Base-by-base conservation (phyloP, 2,888 invertebrate species). In the Drosophila algonquin region DNA sequence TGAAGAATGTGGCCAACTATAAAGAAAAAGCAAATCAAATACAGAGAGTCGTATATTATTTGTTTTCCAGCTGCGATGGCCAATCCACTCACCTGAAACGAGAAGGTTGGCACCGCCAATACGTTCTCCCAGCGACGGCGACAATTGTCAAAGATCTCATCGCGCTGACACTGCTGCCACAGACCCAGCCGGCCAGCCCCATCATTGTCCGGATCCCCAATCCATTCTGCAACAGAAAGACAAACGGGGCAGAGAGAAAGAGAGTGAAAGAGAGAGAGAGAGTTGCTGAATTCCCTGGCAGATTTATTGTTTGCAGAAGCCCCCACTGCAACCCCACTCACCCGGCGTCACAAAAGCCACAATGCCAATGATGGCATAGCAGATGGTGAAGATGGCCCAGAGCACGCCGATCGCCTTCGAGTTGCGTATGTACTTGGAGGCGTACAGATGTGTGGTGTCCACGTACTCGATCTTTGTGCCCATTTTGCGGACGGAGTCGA, bases 341-440 rank as follows among this genome's bases (percentile, higher is more conserved):
- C 92, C 92, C 81, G 98, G 98, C 74, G 98, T 98, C 67, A 99
- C 96, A 92, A 99, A 98, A 5, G 98, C 97, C 40, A 99, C 98
- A 81, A 97, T 95, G 89, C 96, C 96, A 90, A 99, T 98, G 90
- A 99, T 98, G 77, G 98, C 97, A 92, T 98, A 98, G 93, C 98
- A 98, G 91, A 99, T 97, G 80, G 98, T 97, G 93, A 99, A 98
- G 91, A 99, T 97, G 75, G 97, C 98, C 99, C 99, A 99, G 81
- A 99, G 94, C 72, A 99, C 98, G 58, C 98, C 98, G 77, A 99
- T 97, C 56, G 98, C 98, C 93, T 97, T 97, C 80, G 97, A 97
- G 93, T 97, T 97, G 84, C 97, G 94, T 80, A 97, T 96, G 92
- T 97, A 97, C 93, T 96, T 97, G 72, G 97, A 96, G 77, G 97